These are phyloP conservation scores for Leguminivora glycinivorella DNA, from an alignment of 1,140 invertebrate species.

Conservation along the genomic window DNA sequence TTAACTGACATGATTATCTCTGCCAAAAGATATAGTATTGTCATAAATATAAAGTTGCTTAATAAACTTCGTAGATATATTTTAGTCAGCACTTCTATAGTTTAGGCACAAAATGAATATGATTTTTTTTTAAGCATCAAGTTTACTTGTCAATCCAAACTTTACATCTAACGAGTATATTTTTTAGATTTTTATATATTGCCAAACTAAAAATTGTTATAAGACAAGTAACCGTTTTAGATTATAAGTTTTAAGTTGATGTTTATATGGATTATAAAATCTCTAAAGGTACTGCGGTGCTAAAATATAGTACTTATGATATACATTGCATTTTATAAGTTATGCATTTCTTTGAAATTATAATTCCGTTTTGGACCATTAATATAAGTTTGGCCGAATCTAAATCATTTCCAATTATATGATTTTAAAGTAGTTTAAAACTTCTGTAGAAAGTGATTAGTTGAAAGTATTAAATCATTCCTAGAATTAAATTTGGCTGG, in stretches of 20 bases:
- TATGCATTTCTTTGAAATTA: slow-evolving; percentile 54
- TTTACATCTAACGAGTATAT: slow-evolving; percentile 33
- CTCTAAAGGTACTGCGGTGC: slow-evolving; percentile 60
- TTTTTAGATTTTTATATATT: slow-evolving; percentile 41
- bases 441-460: slow-evolving; percentile 34
- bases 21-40: slow-evolving; percentile 9
- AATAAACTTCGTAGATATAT: background rate
- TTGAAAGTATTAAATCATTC: slow-evolving; percentile 44
- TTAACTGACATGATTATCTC: background rate
- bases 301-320: slow-evolving; percentile 50
- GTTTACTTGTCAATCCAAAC: slow-evolving; percentile 12
- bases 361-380: slow-evolving; percentile 41
- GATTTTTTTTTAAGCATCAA: background rate
- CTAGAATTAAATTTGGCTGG: slow-evolving; percentile 32
- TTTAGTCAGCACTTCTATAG: background rate
- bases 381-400: slow-evolving; percentile 23
- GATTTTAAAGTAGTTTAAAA: slow-evolving; percentile 12
- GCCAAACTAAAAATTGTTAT: slow-evolving; percentile 54
- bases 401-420: slow-evolving; percentile 18
- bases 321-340: slow-evolving; percentile 50
- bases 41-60: background rate
- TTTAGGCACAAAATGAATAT: background rate
- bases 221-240: slow-evolving; percentile 38
- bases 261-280: slow-evolving; percentile 55
- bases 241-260: slow-evolving; percentile 53